Conservation (phyloP, 2,888 invertebrate genomes). For the Epinotia nisella region DNA sequence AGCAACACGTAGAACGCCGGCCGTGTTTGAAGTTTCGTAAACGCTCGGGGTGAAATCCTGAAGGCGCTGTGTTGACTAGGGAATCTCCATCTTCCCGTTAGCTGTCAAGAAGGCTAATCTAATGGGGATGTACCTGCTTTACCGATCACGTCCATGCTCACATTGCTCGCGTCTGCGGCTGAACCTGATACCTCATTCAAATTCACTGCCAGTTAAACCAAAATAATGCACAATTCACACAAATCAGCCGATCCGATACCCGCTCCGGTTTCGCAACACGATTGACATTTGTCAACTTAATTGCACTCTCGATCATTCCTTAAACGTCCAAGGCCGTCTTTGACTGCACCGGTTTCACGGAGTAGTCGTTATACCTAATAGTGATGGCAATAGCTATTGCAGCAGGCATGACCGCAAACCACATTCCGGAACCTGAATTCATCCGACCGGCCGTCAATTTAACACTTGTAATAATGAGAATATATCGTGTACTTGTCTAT, state of each 20-base stretch:
- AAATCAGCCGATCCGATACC: not conserved
- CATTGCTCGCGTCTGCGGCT: too few relatives aligned
- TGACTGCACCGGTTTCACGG: slow-evolving; percentile 20
- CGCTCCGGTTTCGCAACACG: slow-evolving; percentile 2
- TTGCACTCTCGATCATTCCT: slow-evolving; percentile 19
- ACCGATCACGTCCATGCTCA: not conserved
- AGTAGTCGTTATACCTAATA: slow-evolving; percentile 41
- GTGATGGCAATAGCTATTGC: slow-evolving; percentile 39
- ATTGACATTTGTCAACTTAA: slow-evolving; percentile 11
- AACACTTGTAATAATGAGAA: slow-evolving; percentile 3
- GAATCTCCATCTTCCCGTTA: not conserved
- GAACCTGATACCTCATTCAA: not conserved
- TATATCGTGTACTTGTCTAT: not conserved
- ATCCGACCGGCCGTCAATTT: slow-evolving; percentile 30
- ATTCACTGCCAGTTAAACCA: too few relatives aligned
- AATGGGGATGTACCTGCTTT: not conserved
- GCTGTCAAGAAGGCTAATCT: not conserved
- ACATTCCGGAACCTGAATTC: slow-evolving; percentile 28
- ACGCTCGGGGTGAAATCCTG: not conserved
- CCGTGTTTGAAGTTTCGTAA: not conserved
- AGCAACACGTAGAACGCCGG: not conserved
- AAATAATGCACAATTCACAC: not conserved
- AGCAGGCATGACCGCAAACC: slow-evolving; percentile 33
- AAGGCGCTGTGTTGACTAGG: too few relatives aligned
- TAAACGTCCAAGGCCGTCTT: slow-evolving; percentile 33